Conservation (phyloP, 2,797 vertebrate genomes). For the Scyliorhinus canicula region DNA sequence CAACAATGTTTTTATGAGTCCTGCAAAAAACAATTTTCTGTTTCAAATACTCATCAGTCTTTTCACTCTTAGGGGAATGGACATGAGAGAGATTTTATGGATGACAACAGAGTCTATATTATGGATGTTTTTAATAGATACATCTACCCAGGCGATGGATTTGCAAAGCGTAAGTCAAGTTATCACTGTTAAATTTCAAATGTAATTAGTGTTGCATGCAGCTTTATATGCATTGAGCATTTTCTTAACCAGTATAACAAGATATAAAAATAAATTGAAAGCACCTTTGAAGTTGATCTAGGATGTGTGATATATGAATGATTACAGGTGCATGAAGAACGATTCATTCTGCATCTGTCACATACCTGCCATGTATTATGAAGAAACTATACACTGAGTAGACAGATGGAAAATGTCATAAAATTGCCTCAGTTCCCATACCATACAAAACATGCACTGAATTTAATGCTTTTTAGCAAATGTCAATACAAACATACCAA, state of each 20-base stretch:
- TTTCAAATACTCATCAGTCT: slow-evolving; percentile 16
- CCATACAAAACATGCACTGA: neutral
- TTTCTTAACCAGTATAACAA: neutral
- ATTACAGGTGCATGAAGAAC: neutral
- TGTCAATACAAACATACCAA: neutral
- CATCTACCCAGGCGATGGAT: slow-evolving; percentile 84
- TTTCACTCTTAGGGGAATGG: slow-evolving; percentile 75
- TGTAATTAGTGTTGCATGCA: neutral
- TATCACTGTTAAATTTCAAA: neutral
- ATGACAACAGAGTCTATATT: slow-evolving; percentile 82
- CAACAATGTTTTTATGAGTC: neutral
- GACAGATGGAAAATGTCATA: neutral
- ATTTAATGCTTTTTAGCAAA: neutral
- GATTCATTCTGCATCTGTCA: neutral
- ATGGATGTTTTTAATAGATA: slow-evolving; percentile 92
- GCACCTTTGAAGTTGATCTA: neutral
- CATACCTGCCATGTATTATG: neutral
- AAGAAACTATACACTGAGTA: neutral
- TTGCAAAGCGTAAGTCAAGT: slow-evolving; percentile 81
- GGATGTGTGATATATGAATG: neutral
- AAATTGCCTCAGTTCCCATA: neutral
- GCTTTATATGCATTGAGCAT: neutral
- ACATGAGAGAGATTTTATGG: slow-evolving; percentile 88
- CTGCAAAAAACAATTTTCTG: neutral
- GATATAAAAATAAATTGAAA: slow-evolving; percentile 4